phyloP scores from a whole-genome alignment of 2,113 vertebrate genomes.

The Labrus mixtus region DNA sequence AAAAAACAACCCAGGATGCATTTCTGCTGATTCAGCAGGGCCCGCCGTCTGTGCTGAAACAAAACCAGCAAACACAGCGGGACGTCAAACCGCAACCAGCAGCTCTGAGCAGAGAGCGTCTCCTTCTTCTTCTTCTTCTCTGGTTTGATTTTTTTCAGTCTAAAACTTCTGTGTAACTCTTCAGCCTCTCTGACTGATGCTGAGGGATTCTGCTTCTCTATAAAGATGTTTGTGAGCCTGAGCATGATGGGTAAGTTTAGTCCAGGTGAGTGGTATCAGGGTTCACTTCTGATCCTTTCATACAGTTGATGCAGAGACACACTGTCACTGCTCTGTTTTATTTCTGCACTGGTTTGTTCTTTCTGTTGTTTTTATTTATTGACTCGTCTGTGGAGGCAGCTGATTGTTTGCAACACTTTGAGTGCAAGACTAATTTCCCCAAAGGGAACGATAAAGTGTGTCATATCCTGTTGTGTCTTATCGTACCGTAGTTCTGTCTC shows the following conservation, averaged over 20 bases:
- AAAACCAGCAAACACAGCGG: constrained; percentile 10
- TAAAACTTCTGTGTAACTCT: background rate
- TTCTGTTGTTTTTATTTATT: background rate
- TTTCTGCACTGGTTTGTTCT: no score
- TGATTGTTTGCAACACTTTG: no score
- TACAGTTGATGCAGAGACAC: background rate
- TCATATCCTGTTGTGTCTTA: no score
- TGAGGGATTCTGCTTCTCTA: background rate
- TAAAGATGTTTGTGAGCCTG: background rate
- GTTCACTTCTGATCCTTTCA: background rate
- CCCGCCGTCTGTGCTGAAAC: constrained; percentile 27
- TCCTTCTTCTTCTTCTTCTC: background rate
- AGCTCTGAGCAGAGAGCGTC: background rate
- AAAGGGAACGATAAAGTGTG: no score
- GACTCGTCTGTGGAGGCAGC: no score
- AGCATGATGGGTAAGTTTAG: background rate
- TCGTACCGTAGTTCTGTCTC: no score
- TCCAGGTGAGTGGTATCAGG: background rate
- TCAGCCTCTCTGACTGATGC: background rate
- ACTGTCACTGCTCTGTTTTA: no score
- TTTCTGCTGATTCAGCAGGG: constrained; percentile 51
- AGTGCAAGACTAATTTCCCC: no score
- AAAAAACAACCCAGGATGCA: constrained; percentile 26
- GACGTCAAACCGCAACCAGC: constrained; percentile 27
- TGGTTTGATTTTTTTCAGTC: background rate